Percentiles rank a stretch among this genome's conserved stretches.
Conservation (phyloP, 2,797 vertebrate genomes). For the Echiichthys vipera region DNA sequence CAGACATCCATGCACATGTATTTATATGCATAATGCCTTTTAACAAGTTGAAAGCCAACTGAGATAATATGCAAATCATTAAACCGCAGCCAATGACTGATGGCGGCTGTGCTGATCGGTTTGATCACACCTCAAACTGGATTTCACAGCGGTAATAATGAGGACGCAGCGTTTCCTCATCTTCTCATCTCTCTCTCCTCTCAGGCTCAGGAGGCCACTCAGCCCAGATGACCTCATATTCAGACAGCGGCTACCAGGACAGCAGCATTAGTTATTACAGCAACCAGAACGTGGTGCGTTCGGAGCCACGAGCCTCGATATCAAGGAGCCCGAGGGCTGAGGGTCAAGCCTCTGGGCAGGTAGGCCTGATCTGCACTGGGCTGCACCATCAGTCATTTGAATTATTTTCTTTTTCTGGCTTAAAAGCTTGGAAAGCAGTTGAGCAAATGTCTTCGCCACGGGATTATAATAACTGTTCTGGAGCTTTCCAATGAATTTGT, state of each 20-base stretch:
- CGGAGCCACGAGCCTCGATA: constrained; percentile 89
- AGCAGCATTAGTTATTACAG: constrained; percentile 93
- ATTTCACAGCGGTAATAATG: background rate
- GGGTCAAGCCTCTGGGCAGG: constrained; percentile 85
- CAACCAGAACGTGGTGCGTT: constrained; percentile 90
- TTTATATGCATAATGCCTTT: constrained; percentile 43
- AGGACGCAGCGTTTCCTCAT: constrained; percentile 3
- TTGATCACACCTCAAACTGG: constrained; percentile 11
- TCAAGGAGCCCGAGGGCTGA: constrained; percentile 85
- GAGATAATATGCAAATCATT: constrained; percentile 56
- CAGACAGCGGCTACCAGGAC: constrained; percentile 98
- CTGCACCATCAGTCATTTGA: background rate
- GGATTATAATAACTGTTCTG: background rate
- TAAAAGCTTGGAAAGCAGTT: background rate
- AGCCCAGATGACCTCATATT: constrained; percentile 96
- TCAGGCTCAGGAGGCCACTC: constrained; percentile 94
- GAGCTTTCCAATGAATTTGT: constrained; percentile 1
- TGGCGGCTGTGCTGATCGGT: background rate
- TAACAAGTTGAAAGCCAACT: constrained; percentile 45
- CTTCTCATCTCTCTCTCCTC: constrained; percentile 2
- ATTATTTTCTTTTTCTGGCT: background rate
- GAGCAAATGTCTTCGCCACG: background rate
- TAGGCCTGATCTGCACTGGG: constrained; percentile 23
- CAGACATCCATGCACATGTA: constrained; percentile 26
- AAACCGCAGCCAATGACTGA: constrained; percentile 9